Percentiles rank a stretch among this genome's conserved stretches.
These are phyloP conservation scores for Oceanites oceanicus DNA, from an alignment of 2,113 vertebrate species.

Conservation along the genomic window DNA sequence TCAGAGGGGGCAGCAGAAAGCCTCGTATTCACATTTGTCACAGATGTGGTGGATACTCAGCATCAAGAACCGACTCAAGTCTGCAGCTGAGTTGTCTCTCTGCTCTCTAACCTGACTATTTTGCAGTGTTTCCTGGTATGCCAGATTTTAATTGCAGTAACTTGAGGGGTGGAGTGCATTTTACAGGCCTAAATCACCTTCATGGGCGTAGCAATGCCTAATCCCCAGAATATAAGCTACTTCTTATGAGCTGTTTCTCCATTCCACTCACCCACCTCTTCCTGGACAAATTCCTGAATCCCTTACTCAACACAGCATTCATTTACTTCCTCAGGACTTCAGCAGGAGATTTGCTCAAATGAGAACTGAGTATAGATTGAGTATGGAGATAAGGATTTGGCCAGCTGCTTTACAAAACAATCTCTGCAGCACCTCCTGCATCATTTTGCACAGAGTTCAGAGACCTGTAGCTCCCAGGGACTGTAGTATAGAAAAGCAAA, in stretches of 20 bases:
- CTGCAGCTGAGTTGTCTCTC: not conserved
- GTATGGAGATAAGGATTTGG: not conserved
- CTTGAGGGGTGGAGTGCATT: not conserved
- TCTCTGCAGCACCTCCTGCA: not conserved
- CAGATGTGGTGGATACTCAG: not conserved
- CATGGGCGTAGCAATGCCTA: not conserved
- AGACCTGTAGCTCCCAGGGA: not conserved
- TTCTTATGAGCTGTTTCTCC: not conserved
- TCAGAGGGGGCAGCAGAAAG: not conserved
- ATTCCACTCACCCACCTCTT: not conserved
- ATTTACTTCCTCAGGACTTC: not conserved
- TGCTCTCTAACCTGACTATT: not conserved
- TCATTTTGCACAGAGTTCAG: not conserved
- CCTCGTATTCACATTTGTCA: not conserved
- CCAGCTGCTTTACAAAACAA: not conserved
- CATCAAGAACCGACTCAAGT: not conserved
- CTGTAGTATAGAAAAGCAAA: not conserved
- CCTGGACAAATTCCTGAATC: not conserved
- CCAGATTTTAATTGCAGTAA: slow-evolving; percentile 1
- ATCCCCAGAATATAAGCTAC: not conserved
- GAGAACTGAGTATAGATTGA: not conserved
- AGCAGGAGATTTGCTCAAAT: not conserved
- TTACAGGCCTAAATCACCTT: not conserved
- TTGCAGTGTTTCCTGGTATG: not conserved
- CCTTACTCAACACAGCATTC: not conserved